phyloP scores from a whole-genome alignment of 2,113 vertebrate species.

The Coreoperca whiteheadi region DNA sequence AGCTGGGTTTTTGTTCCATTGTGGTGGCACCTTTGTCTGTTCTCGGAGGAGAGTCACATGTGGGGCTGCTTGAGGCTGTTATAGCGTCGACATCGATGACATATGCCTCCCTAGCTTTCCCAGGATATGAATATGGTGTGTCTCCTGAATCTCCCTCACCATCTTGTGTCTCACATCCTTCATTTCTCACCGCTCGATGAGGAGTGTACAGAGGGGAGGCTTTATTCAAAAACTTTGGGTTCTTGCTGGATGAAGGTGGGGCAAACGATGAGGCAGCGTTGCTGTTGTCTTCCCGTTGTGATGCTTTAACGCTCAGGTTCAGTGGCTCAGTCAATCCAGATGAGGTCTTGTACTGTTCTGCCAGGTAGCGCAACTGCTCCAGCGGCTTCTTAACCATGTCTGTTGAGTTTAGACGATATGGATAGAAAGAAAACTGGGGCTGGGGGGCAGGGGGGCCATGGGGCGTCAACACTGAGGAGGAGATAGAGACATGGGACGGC shows the following conservation, averaged over 20 bases:
- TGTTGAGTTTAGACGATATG: neutral
- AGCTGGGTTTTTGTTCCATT: neutral
- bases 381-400: conserved; percentile 64
- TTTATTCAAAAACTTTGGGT: conserved; percentile 82
- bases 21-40: neutral
- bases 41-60: conserved; percentile 2
- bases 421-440: neutral
- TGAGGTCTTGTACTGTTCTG: conserved; percentile 77
- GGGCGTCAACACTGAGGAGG: conserved; percentile 14
- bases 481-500: conserved; percentile 40
- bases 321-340: conserved; percentile 77
- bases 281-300: conserved; percentile 4
- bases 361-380: conserved; percentile 74
- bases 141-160: neutral
- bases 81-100: conserved; percentile 35
- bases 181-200: conserved; percentile 27
- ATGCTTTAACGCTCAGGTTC: conserved; percentile 78
- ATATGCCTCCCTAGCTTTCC: neutral
- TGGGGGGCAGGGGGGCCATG: neutral
- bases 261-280: conserved; percentile 77
- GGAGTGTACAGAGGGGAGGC: conserved; percentile 76
- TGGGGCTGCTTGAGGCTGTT: conserved; percentile 25
- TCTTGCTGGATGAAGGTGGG: conserved; percentile 67
- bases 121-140: neutral
- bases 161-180: conserved; percentile 45